Evolutionary conservation across 2,113 vertebrate species (phyloP).

Genomic region (Crotophaga sulcirostris): DNA sequence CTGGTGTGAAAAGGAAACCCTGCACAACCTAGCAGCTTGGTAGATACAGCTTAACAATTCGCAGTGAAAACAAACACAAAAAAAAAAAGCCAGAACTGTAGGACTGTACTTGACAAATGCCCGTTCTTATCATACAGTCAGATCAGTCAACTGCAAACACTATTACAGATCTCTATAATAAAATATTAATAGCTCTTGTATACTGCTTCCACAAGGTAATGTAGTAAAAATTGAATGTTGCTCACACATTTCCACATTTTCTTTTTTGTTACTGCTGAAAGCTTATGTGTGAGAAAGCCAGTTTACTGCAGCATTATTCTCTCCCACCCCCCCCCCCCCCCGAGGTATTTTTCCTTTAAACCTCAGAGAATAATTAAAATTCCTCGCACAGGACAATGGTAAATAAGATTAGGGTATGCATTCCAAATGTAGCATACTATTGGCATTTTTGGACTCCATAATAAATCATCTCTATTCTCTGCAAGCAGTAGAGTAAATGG

Average conservation of each 20-base stretch:
- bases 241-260: background rate
- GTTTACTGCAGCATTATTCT: background rate
- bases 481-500: background rate
- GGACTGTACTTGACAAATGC: background rate
- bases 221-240: background rate
- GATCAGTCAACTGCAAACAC: background rate
- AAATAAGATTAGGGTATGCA: conserved; percentile 4
- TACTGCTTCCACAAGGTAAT: background rate
- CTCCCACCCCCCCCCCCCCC: accelerated
- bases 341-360: background rate
- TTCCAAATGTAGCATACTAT: conserved; percentile 4
- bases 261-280: background rate
- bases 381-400: background rate
- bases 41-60: background rate
- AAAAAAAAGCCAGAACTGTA: background rate
- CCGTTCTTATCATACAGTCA: background rate
- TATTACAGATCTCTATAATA: background rate
- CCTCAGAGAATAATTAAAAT: conserved; percentile 18
- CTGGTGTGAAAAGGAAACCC: background rate
- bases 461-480: background rate
- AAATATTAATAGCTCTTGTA: conserved; percentile 24
- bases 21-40: background rate
- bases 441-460: background rate
- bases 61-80: background rate
- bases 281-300: background rate